Evolutionary conservation across 2,797 vertebrate genomes (phyloP).

Genomic region (Rhodeus uyekii): DNA sequence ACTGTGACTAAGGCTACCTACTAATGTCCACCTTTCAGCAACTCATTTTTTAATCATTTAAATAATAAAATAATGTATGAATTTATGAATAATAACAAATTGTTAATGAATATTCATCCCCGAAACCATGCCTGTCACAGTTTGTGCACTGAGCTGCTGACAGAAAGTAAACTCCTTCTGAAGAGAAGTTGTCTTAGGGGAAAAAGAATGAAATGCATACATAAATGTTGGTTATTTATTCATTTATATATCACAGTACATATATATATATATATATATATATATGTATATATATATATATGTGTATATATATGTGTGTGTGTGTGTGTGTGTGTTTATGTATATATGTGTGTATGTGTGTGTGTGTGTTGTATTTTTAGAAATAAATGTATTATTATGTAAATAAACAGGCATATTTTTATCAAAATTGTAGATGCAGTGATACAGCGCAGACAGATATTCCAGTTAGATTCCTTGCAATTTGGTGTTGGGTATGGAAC

Average conservation of each 20-base stretch:
- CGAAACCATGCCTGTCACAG: conserved; percentile 7
- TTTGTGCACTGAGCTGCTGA: background rate
- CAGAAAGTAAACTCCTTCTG: background rate
- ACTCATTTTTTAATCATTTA: background rate
- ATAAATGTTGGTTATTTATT: too few relatives aligned
- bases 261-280: too few relatives aligned
- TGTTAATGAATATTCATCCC: background rate
- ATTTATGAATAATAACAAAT: conserved; percentile 21
- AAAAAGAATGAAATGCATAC: too few relatives aligned
- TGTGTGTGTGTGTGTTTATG: too few relatives aligned
- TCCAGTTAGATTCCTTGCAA: background rate
- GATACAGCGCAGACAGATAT: background rate
- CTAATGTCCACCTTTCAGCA: background rate
- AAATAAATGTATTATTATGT: too few relatives aligned
- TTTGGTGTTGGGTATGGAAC: background rate
- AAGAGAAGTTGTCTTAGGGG: background rate
- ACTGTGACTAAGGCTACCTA: background rate
- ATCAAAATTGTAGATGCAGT: too few relatives aligned
- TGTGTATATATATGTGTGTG: too few relatives aligned
- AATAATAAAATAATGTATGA: conserved; percentile 9
- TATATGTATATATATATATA: too few relatives aligned
- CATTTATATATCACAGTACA: too few relatives aligned
- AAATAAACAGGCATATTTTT: too few relatives aligned
- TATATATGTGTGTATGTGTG: too few relatives aligned
- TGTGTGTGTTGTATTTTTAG: too few relatives aligned